Evolutionary conservation across 2,888 invertebrate species (phyloP).

Genomic region (Xanthorhoe designata): DNA sequence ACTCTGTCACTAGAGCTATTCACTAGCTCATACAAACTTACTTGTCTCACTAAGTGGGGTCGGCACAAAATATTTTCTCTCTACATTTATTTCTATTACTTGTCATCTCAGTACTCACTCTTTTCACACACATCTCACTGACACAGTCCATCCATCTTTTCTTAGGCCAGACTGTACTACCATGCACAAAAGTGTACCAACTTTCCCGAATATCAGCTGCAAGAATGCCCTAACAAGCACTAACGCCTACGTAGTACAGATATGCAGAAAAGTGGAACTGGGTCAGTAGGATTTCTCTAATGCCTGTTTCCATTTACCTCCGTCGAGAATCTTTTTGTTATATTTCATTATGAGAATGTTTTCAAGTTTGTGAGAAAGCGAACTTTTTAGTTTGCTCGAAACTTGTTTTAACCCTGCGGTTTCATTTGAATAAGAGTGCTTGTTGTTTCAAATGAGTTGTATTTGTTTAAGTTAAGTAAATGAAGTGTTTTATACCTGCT

Average conservation of each 20-base stretch:
- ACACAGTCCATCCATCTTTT: too few relatives aligned
- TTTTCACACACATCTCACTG: too few relatives aligned
- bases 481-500: neutral
- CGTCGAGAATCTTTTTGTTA: slow-evolving; percentile 43
- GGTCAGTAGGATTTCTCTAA: slow-evolving; percentile 51
- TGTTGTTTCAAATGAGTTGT: neutral
- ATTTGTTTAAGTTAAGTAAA: neutral
- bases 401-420: slow-evolving; percentile 1
- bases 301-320: slow-evolving; percentile 49
- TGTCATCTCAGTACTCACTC: neutral
- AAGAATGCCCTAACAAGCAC: slow-evolving; percentile 42
- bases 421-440: neutral
- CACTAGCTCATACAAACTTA: too few relatives aligned
- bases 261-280: slow-evolving; percentile 46
- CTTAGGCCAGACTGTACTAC: neutral
- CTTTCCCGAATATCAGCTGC: slow-evolving; percentile 10
- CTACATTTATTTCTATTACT: neutral
- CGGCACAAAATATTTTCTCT: neutral
- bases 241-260: slow-evolving; percentile 40
- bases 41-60: too few relatives aligned
- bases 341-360: slow-evolving; percentile 44
- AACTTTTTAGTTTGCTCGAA: slow-evolving; percentile 9
- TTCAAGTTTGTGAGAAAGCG: slow-evolving; percentile 32
- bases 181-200: slow-evolving; percentile 1
- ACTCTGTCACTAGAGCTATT: too few relatives aligned